Base-by-base conservation (phyloP, 2,797 vertebrate genomes). In the Peromyscus melanophrys region DNA sequence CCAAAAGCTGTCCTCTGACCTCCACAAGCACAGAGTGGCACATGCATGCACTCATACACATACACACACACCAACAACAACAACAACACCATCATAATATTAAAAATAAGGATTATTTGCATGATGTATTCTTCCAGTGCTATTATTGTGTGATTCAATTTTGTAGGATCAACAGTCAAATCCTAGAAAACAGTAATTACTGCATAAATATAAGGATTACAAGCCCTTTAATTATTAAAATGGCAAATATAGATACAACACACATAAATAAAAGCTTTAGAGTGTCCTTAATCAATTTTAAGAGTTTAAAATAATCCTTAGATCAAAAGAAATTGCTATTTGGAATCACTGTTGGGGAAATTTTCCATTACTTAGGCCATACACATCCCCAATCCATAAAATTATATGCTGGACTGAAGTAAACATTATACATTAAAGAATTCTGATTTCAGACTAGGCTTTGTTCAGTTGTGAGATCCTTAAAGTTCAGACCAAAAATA, bases 371-470 rank as follows among this genome's bases (percentile, higher is more conserved):
- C 57, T 80, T 81, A 83, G 86, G 75, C n/a, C n/a, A 75, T 46
- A 69, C 78, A 83, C 6, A 90, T 71, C 73, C 43, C 52, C 59
- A 77, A 92, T 40, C 43, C 43, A 73, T 65, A 87, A 81, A 95
- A 92, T 73, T 52, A 52, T n/a, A 81, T 77, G 84, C 25, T 85
- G 11, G 4, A 90, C 27, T 88, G 16, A 88, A 69, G 6, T 82
- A 81, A 92, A 96, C 76, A 23, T 55, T 88, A 87, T 10, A 57
- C 43, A 82, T 61, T 91, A 84, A 37, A 95, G 25, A 95, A 93
- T 86, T 89, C 67, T 89, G 40, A 21, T 55, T 95, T 94, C 77
- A 80, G 49, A 65, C 6, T 59, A 78, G 17, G 46, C 57, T 94
- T 61, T 82, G 21, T 11, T 89, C 49, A 61, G 23, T 71, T 46